Evolutionary conservation across 2,113 vertebrate species (phyloP).

Genomic region (Trichechus manatus): DNA sequence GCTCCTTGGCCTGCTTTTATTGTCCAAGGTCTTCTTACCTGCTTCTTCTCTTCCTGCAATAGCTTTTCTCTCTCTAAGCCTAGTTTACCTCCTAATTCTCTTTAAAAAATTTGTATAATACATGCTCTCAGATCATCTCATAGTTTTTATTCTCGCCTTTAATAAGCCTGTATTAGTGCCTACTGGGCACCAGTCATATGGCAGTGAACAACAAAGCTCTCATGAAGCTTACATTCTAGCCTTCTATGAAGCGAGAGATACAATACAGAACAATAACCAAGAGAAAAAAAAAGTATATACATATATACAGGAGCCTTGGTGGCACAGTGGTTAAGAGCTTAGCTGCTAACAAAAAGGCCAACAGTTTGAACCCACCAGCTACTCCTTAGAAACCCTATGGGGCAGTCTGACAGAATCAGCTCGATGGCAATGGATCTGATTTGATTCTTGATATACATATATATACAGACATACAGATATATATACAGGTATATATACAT

Average conservation of each 20-base stretch:
- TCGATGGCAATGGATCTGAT: no score
- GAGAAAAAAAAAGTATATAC: not conserved
- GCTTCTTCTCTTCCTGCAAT: not conserved
- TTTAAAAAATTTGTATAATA: not conserved
- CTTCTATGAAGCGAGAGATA: not conserved
- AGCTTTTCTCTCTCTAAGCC: not conserved
- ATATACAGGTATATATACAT: not conserved
- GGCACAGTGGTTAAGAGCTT: no score
- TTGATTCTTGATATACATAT: no score
- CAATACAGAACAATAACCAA: not conserved
- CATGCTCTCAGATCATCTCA: not conserved
- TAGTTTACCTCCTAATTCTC: not conserved
- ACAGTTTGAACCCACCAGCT: no score
- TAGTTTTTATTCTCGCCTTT: not conserved
- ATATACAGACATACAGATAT: not conserved
- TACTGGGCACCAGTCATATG: not conserved
- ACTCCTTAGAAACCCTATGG: no score
- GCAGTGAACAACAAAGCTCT: not conserved
- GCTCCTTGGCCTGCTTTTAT: not conserved
- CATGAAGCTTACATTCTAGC: not conserved
- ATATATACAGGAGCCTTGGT: no score
- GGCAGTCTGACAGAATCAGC: no score
- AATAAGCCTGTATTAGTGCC: not conserved
- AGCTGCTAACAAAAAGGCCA: no score
- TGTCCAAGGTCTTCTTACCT: not conserved